Evolutionary conservation across 2,888 invertebrate genomes (phyloP).

Genomic region (Hirudinaria manillensis): DNA sequence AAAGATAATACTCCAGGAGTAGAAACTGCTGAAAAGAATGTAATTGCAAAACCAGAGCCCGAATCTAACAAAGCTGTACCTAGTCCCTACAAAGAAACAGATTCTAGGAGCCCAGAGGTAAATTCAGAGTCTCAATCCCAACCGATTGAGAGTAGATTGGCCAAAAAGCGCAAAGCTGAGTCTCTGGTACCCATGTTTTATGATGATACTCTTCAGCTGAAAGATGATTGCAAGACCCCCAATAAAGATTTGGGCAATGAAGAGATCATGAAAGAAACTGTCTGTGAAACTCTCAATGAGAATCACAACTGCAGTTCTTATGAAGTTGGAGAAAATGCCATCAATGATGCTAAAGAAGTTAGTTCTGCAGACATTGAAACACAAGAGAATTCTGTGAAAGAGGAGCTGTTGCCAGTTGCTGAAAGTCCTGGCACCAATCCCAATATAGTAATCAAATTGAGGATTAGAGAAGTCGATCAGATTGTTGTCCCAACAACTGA

Average conservation of each 20-base stretch:
- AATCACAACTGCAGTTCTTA: neutral
- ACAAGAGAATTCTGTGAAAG: too few species aligned
- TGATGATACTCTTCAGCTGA: neutral
- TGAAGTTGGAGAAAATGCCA: neutral
- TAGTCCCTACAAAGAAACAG: neutral
- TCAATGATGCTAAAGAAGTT: neutral
- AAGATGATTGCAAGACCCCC: neutral
- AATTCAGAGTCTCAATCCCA: neutral
- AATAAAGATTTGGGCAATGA: neutral
- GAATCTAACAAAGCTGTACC: neutral
- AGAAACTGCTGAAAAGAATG: neutral
- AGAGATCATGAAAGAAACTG: neutral
- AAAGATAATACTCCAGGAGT: neutral
- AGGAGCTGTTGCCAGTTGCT: neutral
- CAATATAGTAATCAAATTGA: constrained; percentile 21
- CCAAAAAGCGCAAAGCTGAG: constrained; percentile 10
- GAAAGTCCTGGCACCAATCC: neutral
- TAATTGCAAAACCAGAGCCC: neutral
- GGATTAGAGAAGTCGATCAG: constrained; percentile 19
- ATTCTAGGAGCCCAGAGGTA: neutral
- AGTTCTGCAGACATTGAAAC: neutral
- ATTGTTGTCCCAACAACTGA: neutral
- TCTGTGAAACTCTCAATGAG: neutral
- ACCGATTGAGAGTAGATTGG: neutral
- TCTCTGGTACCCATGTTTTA: constrained; percentile 8